These are phyloP conservation scores for Endomychus coccineus DNA, from an alignment of 2,888 invertebrate genomes.

Conservation along the genomic window DNA sequence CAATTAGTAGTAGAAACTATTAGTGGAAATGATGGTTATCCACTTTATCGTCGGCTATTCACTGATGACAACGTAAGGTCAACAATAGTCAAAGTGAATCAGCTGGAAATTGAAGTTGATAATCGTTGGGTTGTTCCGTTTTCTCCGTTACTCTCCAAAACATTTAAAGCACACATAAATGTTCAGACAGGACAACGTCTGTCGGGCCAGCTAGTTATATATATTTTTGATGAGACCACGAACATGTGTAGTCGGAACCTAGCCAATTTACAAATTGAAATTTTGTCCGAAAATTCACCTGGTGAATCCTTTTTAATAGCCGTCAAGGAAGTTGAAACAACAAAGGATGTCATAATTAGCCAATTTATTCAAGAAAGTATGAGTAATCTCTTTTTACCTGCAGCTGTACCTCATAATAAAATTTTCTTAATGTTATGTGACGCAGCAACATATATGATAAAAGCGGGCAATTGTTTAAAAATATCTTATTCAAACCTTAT, in stretches of 20 bases:
- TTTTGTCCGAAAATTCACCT: neutral
- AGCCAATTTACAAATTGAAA: neutral
- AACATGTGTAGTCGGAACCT: neutral
- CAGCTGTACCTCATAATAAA: constrained; percentile 14
- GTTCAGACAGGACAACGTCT: no score
- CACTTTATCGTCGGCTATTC: no score
- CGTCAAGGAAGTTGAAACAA: neutral
- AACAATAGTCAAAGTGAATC: no score
- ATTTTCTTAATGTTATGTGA: constrained; percentile 20
- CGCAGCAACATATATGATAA: constrained; percentile 26
- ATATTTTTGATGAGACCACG: constrained; percentile 1
- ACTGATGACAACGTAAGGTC: no score
- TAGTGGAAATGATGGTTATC: no score
- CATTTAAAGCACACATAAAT: no score
- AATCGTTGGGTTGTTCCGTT: no score
- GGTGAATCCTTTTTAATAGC: no score
- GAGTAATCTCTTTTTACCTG: neutral
- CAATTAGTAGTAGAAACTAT: no score
- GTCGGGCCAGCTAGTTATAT: no score
- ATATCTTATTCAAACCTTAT: constrained; percentile 26
- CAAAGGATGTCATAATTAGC: neutral
- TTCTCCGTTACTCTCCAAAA: no score
- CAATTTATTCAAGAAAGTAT: neutral
- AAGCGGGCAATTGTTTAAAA: constrained; percentile 24
- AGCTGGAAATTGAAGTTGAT: no score